Evolutionary conservation across 2,888 invertebrate genomes (phyloP), one percentile per base, ranked within the genome.

Genomic region (Napeogenes inachia): DNA sequence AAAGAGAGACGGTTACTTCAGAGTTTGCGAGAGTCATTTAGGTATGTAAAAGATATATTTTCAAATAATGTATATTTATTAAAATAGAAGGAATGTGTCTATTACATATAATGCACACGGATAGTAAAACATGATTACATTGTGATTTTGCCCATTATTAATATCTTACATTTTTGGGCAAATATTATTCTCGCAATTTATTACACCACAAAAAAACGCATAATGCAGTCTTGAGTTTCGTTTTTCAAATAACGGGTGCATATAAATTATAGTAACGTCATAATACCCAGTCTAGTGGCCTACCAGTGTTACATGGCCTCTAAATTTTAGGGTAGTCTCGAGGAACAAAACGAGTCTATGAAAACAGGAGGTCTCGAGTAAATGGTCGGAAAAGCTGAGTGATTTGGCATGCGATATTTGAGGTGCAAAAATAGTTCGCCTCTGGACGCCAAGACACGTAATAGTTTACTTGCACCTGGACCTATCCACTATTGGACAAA

Each of bases 361-460:
- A 60, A 62, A 69, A 59, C 58, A 56, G 56, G 61, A 57, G 70
- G 47, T 70, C 69, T 64, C n/a, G 59, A 61, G 69, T 42, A 38
- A 55, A 13, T 69, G 69, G 69, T 68, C 70, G 60, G 60, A 12
- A 58, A 59, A 66, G 71, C 66, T 50, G 12, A 50, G 50, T 50
- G 71, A 78, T 76, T 80, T 81, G 85, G 84, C 80, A 84, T 80
- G 74, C 77, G 79, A 72, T 77, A 78, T 82, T 80, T 76, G 76
- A 76, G 74, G 84, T 65, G 73, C 83, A 80, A 79, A 88, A 88
- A 88, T 88, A 88, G 87, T 84, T 73, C 68, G 66, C 64, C 66
- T 65, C 65, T 70, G 67, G 70, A 64, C 69, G 85, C 85, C 85
- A 84, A 85, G 80, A 78, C 79, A 79, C 82, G 84, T 78, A 77